Percentiles rank a stretch among this genome's conserved stretches.
Evolutionary conservation across 1,140 invertebrate species (phyloP).

Genomic region (Zophobas morio): DNA sequence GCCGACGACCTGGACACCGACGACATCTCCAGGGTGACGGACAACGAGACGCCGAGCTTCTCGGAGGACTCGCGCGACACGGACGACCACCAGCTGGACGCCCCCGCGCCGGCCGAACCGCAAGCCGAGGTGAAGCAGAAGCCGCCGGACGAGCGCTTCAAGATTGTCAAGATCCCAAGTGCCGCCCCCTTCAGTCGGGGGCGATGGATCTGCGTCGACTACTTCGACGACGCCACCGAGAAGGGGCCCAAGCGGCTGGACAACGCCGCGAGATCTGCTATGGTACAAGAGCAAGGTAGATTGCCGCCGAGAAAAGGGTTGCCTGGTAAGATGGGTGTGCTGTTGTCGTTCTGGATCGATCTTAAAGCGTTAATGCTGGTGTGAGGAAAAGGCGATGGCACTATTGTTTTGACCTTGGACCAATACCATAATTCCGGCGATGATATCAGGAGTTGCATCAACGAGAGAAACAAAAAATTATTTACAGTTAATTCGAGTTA

Average conservation of each 20-base stretch:
- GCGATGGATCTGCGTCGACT: slow-evolving; percentile 96
- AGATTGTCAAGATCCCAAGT: slow-evolving; percentile 96
- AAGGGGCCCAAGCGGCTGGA: not conserved
- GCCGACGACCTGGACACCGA: slow-evolving; percentile 94
- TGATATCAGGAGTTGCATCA: too few relatives aligned
- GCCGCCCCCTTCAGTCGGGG: slow-evolving; percentile 87
- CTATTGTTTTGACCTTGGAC: too few relatives aligned
- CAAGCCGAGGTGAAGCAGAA: not conserved
- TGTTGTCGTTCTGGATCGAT: too few relatives aligned
- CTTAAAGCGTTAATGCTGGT: too few relatives aligned
- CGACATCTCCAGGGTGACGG: slow-evolving; percentile 85
- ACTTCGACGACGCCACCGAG: slow-evolving; percentile 76
- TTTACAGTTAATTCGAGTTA: too few relatives aligned
- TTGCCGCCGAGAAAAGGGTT: not conserved
- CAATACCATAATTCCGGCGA: too few relatives aligned
- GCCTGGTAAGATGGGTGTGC: too few relatives aligned
- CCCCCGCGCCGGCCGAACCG: slow-evolving; percentile 94
- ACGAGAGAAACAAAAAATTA: too few relatives aligned
- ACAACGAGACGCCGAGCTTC: slow-evolving; percentile 88
- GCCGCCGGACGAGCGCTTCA: slow-evolving; percentile 77
- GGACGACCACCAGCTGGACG: slow-evolving; percentile 55
- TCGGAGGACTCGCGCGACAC: slow-evolving; percentile 72
- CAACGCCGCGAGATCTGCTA: not conserved
- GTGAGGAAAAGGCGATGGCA: too few relatives aligned
- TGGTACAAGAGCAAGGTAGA: not conserved